Evolutionary conservation across 2,797 vertebrate genomes (phyloP).

Genomic region (Sebastes iracundus): DNA sequence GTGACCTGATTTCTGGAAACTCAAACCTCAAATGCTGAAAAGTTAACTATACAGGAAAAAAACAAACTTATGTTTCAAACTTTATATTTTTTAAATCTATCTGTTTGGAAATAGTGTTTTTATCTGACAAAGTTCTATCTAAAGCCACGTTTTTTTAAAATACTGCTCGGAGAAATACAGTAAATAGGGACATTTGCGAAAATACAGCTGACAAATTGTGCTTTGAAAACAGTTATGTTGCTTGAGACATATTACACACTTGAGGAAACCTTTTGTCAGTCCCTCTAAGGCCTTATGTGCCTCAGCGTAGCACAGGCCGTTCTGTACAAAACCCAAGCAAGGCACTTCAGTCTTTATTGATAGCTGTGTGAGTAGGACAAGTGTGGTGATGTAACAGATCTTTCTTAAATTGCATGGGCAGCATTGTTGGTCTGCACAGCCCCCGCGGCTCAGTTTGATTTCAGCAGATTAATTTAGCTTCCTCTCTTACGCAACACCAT

Average conservation of each 20-base stretch:
- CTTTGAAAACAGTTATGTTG: conserved; percentile 22
- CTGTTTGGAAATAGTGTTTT: not conserved
- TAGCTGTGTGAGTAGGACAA: conserved; percentile 58
- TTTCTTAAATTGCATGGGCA: conserved; percentile 72
- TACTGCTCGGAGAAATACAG: not conserved
- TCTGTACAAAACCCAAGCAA: conserved; percentile 52
- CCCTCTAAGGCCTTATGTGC: conserved; percentile 35
- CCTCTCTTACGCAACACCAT: conserved; percentile 74
- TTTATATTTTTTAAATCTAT: not conserved
- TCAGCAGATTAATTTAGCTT: conserved; percentile 78
- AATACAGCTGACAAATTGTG: conserved; percentile 20
- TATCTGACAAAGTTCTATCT: not conserved
- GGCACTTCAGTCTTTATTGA: conserved; percentile 63
- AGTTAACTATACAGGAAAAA: not conserved
- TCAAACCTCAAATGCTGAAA: conserved; percentile 7
- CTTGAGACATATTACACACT: conserved; percentile 39
- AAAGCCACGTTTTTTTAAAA: not conserved
- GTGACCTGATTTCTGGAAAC: conserved; percentile 46
- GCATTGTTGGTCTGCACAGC: conserved; percentile 71
- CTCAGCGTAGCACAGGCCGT: conserved; percentile 33
- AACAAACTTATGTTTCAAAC: not conserved
- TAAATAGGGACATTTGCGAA: conserved; percentile 29
- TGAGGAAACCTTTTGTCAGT: conserved; percentile 55
- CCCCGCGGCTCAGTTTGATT: conserved; percentile 76
- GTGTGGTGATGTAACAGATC: conserved; percentile 74